Evolutionary conservation across 2,113 vertebrate species (phyloP).

Genomic region (Solea senegalensis): DNA sequence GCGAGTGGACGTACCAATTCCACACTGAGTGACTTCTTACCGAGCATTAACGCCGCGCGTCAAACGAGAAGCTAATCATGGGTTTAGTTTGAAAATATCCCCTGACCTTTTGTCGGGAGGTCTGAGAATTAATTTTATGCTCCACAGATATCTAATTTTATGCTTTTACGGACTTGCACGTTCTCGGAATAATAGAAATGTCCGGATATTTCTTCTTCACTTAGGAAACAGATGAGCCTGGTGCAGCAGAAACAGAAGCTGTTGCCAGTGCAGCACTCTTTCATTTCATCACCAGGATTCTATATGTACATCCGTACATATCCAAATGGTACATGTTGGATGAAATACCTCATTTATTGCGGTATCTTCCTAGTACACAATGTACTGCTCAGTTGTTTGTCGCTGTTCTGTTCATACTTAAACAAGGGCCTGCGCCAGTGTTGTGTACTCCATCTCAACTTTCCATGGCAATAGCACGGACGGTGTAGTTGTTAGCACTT

Average conservation of each 20-base stretch:
- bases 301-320: neutral
- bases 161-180: constrained; percentile 76
- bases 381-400: too few relatives aligned
- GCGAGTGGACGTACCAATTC: constrained; percentile 75
- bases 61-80: constrained; percentile 76
- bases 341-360: too few relatives aligned
- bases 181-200: constrained; percentile 73
- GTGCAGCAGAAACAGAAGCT: neutral
- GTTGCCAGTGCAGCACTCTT: constrained; percentile 43
- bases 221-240: constrained; percentile 48
- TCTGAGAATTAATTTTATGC: constrained; percentile 79
- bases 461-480: too few relatives aligned
- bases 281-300: constrained; percentile 40
- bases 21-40: constrained; percentile 73
- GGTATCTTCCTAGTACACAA: too few relatives aligned
- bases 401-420: too few relatives aligned
- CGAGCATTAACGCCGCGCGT: constrained; percentile 70
- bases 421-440: too few relatives aligned
- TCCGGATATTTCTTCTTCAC: constrained; percentile 60
- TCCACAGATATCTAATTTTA: constrained; percentile 79
- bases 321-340: too few relatives aligned
- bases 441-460: too few relatives aligned
- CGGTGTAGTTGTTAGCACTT: too few relatives aligned
- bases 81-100: constrained; percentile 78
- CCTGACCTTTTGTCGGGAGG: constrained; percentile 75